Conservation (phyloP, 2,888 invertebrate genomes). For the Ormyrus labotus region DNA sequence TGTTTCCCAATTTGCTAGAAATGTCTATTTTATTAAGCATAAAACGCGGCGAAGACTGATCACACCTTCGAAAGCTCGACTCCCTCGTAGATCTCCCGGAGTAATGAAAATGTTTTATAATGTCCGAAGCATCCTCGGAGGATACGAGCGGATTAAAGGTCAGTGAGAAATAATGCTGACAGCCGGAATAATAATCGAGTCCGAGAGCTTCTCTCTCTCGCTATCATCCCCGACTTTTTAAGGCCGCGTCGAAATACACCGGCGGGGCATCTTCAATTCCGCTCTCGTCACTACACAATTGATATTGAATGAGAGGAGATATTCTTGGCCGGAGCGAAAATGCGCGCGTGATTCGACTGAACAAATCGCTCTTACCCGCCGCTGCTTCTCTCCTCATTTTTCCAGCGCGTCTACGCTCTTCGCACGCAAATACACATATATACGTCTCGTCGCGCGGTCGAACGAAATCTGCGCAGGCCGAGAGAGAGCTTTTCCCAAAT, state of each 20-base stretch:
- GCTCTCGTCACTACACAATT: constrained; percentile 50
- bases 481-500: neutral
- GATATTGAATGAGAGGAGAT: constrained; percentile 52
- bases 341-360: constrained; percentile 50
- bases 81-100: too few relatives aligned
- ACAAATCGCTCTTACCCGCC: constrained; percentile 17
- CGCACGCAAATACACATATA: neutral
- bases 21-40: too few relatives aligned
- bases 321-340: constrained; percentile 47
- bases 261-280: constrained; percentile 34
- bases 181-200: neutral
- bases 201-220: neutral
- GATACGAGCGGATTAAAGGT: too few relatives aligned
- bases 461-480: too few relatives aligned
- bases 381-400: constrained; percentile 1
- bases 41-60: too few relatives aligned
- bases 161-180: neutral
- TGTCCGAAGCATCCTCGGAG: too few relatives aligned
- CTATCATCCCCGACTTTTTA: neutral
- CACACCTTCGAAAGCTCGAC: too few relatives aligned
- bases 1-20: too few relatives aligned
- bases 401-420: neutral
- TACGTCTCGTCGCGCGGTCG: too few relatives aligned
- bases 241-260: constrained; percentile 12
- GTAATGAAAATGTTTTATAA: neutral